Evolutionary conservation across 2,113 vertebrate genomes (phyloP), one percentile per base, ranked within the genome.

Genomic region (Isichthys henryi): DNA sequence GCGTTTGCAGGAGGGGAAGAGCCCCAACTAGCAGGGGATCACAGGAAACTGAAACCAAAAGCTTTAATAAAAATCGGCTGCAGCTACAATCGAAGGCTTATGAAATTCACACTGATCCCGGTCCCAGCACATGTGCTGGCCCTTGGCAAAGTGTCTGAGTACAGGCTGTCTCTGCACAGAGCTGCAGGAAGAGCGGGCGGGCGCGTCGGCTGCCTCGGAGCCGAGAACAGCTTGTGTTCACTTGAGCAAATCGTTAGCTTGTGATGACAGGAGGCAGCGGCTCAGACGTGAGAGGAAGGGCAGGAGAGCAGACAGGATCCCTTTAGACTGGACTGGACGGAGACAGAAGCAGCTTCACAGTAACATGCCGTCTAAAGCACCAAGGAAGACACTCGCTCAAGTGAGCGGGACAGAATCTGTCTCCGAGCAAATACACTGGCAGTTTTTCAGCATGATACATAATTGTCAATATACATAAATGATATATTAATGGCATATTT

Each of bases 191-290:
- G 19, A 48, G n/a, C 7, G 82, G 82, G 82, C 3, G 31, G 80
- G 45, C 23, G 82, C 9, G 8, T 84, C 15, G 43, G 39, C 82
- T 84, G 82, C 82, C 39, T 23, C 9, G 0, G 19, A 45, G 82
- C 45, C 23, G 9, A 84, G 43, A 84, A 45, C 39, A 48, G 82
- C 82, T 46, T 84, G 45, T 84, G 45, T 84, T 46, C 45, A 84
- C 23, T 45, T 48, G 23, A 48, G 82, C 82, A 84, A 84, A 80
- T 80, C 74, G 74, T 48, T 84, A 84, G 39, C 82, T 84, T 84
- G 45, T n/a, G 45, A 48, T 46, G 45, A 84, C 82, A 84, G 82
- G 45, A 84, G 82, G 43, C 43, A 84, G 82, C 8, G 82, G 21
- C 82, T 84, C 82, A 84, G 82, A 48, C 46, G 82, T 46, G 82